Evolutionary conservation across 2,113 vertebrate species (phyloP), one percentile per base, ranked within the genome.

Genomic region (Dryoscopus gambensis): DNA sequence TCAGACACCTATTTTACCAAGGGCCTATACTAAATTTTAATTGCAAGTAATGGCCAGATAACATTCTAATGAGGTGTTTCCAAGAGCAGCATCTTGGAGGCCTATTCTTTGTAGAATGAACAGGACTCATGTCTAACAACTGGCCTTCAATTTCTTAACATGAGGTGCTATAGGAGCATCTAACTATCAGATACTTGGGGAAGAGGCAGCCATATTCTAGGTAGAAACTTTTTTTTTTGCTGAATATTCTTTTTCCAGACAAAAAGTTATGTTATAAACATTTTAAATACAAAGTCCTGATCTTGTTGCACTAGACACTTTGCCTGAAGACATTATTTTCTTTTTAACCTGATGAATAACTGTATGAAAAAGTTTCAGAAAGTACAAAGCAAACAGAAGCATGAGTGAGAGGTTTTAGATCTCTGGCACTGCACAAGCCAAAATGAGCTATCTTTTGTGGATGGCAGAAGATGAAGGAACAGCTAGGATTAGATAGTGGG

Each of bases 201-300:
- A 90, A 77, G 53, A 74, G 2, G 27, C 5, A 90, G 16, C 7
- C 22, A 46, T 33, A 68, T 11, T 73, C 37, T 0, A 83, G 24
- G 65, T 28, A 55, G 31, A 76, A 85, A 30, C 21, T 24, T 47
- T 23, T 53, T 73, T 73, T 80, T 46, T 83, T 55, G 5, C 65
- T 78, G 27, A 50, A 19, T 52, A 40, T 20, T 47, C 33, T 40
- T 89, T 42, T 49, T 42, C 15, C 22, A 39, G 21, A 50, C 16
- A 28, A 90, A 93, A 85, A 56, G n/a, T 92, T 65, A 53, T 20
- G 28, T 75, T 94, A 92, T 91, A 84, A 95, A 52, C 56, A 90
- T 90, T 84, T 86, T 62, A 74, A 89, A 84, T 31, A 69, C 15
- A 80, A 90, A 83, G 63, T 40, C 0, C 11, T 55, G 27, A 75